phyloP scores from a whole-genome alignment of 2,888 invertebrate genomes.

The Iphiclides podalirius region DNA sequence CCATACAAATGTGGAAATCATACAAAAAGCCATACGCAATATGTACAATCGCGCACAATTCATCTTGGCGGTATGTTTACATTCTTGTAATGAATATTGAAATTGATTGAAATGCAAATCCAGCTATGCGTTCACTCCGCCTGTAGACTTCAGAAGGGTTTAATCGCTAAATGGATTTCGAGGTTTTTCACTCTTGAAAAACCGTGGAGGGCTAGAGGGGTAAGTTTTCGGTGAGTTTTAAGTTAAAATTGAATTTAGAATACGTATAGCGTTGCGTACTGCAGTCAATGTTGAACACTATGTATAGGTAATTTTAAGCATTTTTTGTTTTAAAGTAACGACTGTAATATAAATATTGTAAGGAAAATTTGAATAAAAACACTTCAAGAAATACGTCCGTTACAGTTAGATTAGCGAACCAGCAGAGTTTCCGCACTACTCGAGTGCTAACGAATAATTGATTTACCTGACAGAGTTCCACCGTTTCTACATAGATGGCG shows the following conservation, averaged over 20 bases:
- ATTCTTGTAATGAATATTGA: conserved; percentile 54
- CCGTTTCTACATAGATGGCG: too few relatives aligned
- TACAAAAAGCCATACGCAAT: conserved; percentile 14
- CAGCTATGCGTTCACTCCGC: conserved; percentile 38
- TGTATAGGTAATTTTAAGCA: too few relatives aligned
- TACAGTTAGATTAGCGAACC: too few relatives aligned
- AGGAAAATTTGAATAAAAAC: too few relatives aligned
- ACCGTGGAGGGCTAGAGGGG: background rate
- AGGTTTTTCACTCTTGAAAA: conserved; percentile 25
- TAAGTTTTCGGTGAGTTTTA: background rate
- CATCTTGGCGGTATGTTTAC: conserved; percentile 31
- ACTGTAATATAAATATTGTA: too few relatives aligned
- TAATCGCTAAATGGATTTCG: conserved; percentile 41
- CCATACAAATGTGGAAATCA: conserved; percentile 5
- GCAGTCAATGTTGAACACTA: too few relatives aligned
- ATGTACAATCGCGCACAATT: conserved; percentile 18
- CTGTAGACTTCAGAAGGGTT: conserved; percentile 31
- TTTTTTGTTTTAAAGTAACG: too few relatives aligned
- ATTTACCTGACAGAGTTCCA: too few relatives aligned
- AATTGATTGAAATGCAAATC: conserved; percentile 56
- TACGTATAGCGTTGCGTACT: too few relatives aligned
- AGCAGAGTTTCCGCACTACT: too few relatives aligned
- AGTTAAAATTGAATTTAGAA: background rate
- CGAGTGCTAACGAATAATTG: too few relatives aligned
- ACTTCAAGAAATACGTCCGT: too few relatives aligned